Evolutionary conservation across 1,140 invertebrate genomes (phyloP).

Genomic region (Heliconius eleuchia): DNA sequence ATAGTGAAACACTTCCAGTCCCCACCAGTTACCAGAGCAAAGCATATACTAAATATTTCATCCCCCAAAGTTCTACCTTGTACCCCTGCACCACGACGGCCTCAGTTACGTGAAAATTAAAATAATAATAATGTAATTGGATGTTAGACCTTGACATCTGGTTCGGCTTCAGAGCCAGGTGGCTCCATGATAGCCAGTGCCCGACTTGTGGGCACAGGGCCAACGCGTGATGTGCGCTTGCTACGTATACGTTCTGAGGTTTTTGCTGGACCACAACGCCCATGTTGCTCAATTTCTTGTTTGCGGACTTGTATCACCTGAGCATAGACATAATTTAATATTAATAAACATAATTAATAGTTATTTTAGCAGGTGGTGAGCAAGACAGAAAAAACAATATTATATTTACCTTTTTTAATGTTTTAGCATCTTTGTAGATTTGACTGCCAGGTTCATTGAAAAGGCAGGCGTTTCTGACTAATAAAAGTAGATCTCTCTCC

Average conservation of each 20-base stretch:
- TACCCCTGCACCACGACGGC: too few species aligned
- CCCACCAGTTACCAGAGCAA: too few species aligned
- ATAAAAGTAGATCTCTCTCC: constrained; percentile 94
- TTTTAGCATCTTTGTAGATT: constrained; percentile 97
- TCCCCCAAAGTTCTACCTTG: too few species aligned
- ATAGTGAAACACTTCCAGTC: too few species aligned
- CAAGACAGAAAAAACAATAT: neutral
- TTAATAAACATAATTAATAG: neutral
- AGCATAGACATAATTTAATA: neutral
- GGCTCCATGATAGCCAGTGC: constrained; percentile 74
- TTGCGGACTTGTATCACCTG: constrained; percentile 85
- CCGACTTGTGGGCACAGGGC: constrained; percentile 62
- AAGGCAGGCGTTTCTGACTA: constrained; percentile 97
- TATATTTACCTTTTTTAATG: constrained; percentile 88
- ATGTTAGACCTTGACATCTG: constrained; percentile 57
- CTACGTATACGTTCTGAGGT: constrained; percentile 83
- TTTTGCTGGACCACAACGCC: constrained; percentile 74
- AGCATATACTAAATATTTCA: too few species aligned
- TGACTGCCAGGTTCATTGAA: constrained; percentile 98
- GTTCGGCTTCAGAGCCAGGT: constrained; percentile 55
- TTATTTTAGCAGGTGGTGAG: too few species aligned
- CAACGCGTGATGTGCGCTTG: constrained; percentile 63
- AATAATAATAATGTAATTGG: neutral
- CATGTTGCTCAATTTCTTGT: constrained; percentile 85
- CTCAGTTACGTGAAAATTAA: neutral